Percentiles rank a stretch among this genome's conserved stretches.
phyloP scores from a whole-genome alignment of 2,888 invertebrate species.

The Trissonchulus latispiculum region DNA sequence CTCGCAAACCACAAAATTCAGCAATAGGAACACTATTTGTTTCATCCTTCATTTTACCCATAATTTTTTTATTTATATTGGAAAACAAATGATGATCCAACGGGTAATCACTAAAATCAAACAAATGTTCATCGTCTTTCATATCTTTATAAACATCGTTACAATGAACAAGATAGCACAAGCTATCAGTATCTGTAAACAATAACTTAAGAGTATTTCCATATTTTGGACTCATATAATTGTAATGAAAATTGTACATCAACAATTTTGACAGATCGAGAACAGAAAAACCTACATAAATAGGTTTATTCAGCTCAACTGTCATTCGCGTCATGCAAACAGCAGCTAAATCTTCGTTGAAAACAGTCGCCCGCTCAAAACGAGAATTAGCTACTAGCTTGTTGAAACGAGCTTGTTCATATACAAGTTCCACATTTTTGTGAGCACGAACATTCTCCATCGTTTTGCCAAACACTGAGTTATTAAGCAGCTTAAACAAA shows the following conservation, averaged over 20 bases:
- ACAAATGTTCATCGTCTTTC: background rate
- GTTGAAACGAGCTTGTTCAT: background rate
- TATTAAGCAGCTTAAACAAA: slow-evolving; percentile 10
- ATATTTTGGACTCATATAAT: background rate
- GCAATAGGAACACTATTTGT: background rate
- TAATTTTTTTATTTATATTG: background rate
- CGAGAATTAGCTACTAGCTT: slow-evolving; percentile 1
- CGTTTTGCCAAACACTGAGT: slow-evolving; percentile 8
- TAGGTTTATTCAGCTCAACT: background rate
- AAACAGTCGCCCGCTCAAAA: background rate
- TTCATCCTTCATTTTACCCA: slow-evolving; percentile 12
- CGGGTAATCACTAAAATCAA: slow-evolving; percentile 5
- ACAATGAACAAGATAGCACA: slow-evolving; percentile 2
- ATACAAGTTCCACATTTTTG: background rate
- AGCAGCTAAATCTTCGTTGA: background rate
- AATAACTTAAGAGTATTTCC: background rate
- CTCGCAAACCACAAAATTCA: background rate
- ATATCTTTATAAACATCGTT: slow-evolving; percentile 15
- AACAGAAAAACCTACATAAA: slow-evolving; percentile 4
- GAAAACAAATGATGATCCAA: background rate
- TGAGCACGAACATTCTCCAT: slow-evolving; percentile 4
- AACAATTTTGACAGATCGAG: background rate
- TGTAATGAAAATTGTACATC: slow-evolving; percentile 11
- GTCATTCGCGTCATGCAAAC: background rate
- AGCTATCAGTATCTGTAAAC: slow-evolving; percentile 12